These are phyloP conservation scores for Trogon melanurus DNA, from an alignment of 2,113 vertebrate species.

Conservation along the genomic window DNA sequence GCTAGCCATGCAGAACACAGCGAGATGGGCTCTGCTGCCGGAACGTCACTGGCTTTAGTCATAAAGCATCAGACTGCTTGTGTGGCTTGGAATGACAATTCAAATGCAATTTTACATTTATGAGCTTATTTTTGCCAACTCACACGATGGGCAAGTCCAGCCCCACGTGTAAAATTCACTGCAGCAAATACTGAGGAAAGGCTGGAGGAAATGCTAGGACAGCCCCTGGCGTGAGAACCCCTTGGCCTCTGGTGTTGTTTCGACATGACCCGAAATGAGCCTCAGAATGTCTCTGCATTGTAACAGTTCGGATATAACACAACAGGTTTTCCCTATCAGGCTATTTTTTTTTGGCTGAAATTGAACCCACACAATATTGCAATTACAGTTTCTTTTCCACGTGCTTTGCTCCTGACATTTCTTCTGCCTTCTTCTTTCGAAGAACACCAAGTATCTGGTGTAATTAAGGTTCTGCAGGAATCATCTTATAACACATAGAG, in stretches of 20 bases:
- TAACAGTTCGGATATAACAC: background rate
- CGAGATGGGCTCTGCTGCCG: background rate
- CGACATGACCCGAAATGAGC: background rate
- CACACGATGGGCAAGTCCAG: background rate
- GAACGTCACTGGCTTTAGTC: rapidly evolving
- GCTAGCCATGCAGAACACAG: background rate
- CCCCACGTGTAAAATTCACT: background rate
- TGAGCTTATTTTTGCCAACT: background rate
- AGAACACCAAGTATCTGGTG: background rate
- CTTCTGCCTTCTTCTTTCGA: background rate
- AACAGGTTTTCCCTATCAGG: background rate
- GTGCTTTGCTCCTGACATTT: background rate
- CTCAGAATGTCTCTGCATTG: background rate
- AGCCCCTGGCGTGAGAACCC: background rate
- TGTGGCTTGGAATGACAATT: background rate
- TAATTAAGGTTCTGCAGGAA: constrained; percentile 9
- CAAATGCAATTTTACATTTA: background rate
- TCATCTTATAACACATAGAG: background rate
- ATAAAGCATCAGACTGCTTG: background rate
- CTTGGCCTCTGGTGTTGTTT: background rate
- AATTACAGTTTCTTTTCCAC: background rate
- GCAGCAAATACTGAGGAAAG: background rate
- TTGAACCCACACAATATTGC: background rate
- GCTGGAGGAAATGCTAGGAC: background rate
- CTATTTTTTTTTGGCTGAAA: background rate